Conservation (phyloP, 1,140 invertebrate species). For the Holotrichia oblita region DNA sequence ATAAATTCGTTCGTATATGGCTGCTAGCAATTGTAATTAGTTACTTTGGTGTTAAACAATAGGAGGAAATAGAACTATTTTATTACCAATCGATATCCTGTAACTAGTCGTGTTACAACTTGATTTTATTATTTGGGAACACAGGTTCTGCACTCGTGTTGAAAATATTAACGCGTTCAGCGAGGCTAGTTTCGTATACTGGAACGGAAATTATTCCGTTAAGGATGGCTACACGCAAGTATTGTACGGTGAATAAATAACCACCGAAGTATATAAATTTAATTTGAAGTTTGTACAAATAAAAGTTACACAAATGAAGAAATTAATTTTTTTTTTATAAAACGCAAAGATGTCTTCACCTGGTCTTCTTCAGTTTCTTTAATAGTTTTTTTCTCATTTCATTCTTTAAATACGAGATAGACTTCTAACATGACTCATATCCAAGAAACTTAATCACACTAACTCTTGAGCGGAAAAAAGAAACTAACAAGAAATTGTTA, state of each 20-base stretch:
- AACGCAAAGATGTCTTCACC: no score
- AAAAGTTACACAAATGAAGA: neutral
- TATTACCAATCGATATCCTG: conserved; percentile 6
- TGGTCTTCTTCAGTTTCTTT: no score
- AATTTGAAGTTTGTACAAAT: neutral
- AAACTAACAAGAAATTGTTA: no score
- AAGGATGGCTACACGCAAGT: neutral
- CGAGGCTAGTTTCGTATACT: neutral
- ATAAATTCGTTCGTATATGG: neutral
- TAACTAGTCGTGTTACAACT: neutral
- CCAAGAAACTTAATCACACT: no score
- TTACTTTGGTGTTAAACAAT: neutral
- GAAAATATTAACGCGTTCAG: neutral
- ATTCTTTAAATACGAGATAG: no score
- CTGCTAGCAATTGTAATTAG: neutral
- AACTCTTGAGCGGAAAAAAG: no score
- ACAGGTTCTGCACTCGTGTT: neutral
- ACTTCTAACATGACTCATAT: no score
- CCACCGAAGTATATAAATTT: neutral
- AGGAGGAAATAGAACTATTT: conserved; percentile 6
- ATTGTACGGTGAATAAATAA: neutral
- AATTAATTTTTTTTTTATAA: no score
- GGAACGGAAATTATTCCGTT: neutral
- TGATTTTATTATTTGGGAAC: conserved; percentile 3
- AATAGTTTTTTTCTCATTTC: no score